phyloP scores from a whole-genome alignment of 2,113 vertebrate genomes.

The Toxotes jaculatrix region DNA sequence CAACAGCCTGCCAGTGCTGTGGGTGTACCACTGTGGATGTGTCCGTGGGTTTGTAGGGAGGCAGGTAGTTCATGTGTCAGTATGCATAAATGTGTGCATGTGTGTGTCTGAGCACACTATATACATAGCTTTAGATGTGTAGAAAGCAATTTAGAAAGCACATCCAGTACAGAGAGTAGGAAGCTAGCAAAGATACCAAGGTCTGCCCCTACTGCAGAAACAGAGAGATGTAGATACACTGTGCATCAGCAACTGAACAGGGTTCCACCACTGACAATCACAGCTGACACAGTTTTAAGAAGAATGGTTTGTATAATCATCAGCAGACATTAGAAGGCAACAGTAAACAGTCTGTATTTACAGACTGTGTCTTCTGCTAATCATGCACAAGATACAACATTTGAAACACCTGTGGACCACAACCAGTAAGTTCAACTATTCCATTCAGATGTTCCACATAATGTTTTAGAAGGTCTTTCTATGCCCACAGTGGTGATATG shows the following conservation, averaged over 20 bases:
- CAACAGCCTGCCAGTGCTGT: slow-evolving; percentile 28
- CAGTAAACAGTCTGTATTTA: not conserved
- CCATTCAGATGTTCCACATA: not conserved
- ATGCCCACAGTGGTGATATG: no score
- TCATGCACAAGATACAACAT: not conserved
- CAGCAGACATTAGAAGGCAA: not conserved
- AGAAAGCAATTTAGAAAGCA: slow-evolving; percentile 51
- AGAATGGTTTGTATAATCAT: slow-evolving; percentile 6
- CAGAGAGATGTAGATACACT: slow-evolving; percentile 13
- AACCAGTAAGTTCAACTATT: not conserved
- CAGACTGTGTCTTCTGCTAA: not conserved
- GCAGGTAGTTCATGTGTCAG: not conserved
- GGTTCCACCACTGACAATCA: slow-evolving; percentile 34
- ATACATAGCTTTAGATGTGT: not conserved
- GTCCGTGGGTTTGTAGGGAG: slow-evolving; percentile 12
- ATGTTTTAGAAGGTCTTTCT: not conserved
- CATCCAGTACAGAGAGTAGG: slow-evolving; percentile 32
- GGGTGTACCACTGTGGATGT: slow-evolving; percentile 26
- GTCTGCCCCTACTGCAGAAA: slow-evolving; percentile 8
- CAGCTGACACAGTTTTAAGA: slow-evolving; percentile 7
- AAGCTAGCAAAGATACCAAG: slow-evolving; percentile 18
- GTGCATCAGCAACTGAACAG: slow-evolving; percentile 22
- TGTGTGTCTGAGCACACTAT: not conserved
- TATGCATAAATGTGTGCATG: slow-evolving; percentile 17
- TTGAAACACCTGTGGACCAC: not conserved